Base-by-base conservation (phyloP, 2,888 invertebrate species). In the Nycteola revayana region DNA sequence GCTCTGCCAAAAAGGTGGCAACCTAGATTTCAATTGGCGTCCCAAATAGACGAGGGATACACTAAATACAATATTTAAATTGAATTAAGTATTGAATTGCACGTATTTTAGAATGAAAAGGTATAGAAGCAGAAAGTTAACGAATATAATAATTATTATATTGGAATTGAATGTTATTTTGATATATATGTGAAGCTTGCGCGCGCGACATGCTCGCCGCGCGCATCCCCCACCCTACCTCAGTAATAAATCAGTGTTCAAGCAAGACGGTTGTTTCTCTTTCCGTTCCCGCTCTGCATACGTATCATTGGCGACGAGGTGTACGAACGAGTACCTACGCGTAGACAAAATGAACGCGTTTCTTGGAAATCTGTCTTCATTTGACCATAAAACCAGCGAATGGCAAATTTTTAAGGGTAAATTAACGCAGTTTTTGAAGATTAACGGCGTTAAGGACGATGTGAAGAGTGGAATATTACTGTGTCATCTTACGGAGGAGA, bases 251-350 rank as follows among this genome's bases (percentile, higher is more conserved):
- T 2, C 21, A n/a, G n/a, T 2, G 2, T 3, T 21, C 21, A 21
- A 7, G 3, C 21, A 5, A 21, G 7, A 14, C 14, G 14, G 14
- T 14, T 14, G 21, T 21, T 7, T 21, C 21, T 5, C 2, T 21
- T n/a, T n/a, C n/a, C n/a, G n/a, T n/a, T n/a, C n/a, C n/a, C n/a
- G 7, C n/a, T 22, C 9, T 30, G 1, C 11, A 30, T 22, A 24
- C 49, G 18, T 22, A 21, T 28, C 24, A 9, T n/a, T 21, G 21
- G 21, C 21, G 21, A 21, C 21, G 21, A 21, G 21, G 7, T 5
- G 3, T n/a, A 21, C n/a, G n/a, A n/a, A n/a, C n/a, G 2, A 21
- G 2, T 21, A 21, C 21, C 21, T 7, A 2, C 21, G n/a, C n/a
- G n/a, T n/a, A n/a, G n/a, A n/a, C n/a, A n/a, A n/a, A n/a, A n/a